Evolutionary conservation across 2,797 vertebrate genomes (phyloP).

Genomic region (Mionectes olivaceus): DNA sequence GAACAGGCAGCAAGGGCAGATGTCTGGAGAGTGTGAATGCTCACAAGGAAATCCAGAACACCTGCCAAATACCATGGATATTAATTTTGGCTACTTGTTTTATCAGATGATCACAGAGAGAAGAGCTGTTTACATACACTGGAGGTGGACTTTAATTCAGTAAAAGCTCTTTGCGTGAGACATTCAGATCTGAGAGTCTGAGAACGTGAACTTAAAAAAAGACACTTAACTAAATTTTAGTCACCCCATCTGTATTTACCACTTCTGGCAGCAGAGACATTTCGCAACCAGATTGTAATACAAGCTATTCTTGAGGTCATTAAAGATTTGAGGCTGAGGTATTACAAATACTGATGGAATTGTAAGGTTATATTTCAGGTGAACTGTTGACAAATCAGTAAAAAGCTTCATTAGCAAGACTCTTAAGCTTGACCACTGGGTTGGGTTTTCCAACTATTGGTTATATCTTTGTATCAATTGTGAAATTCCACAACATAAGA

Average conservation of each 20-base stretch:
- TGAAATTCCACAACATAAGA: background rate
- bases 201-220: background rate
- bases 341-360: background rate
- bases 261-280: background rate
- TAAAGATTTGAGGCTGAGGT: background rate
- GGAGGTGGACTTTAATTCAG: background rate
- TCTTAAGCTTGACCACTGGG: background rate
- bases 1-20: conserved; percentile 36
- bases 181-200: background rate
- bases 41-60: conserved; percentile 24
- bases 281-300: background rate
- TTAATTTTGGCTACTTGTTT: conserved; percentile 48
- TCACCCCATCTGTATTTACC: background rate
- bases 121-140: background rate
- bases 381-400: background rate
- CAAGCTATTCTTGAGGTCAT: background rate
- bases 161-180: background rate
- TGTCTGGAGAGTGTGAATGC: conserved; percentile 18
- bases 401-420: background rate
- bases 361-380: background rate
- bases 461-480: background rate
- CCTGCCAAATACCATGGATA: conserved; percentile 32
- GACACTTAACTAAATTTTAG: background rate
- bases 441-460: background rate
- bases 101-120: conserved; percentile 33